Conservation (phyloP, 2,888 invertebrate species). For the Noctua janthina region DNA sequence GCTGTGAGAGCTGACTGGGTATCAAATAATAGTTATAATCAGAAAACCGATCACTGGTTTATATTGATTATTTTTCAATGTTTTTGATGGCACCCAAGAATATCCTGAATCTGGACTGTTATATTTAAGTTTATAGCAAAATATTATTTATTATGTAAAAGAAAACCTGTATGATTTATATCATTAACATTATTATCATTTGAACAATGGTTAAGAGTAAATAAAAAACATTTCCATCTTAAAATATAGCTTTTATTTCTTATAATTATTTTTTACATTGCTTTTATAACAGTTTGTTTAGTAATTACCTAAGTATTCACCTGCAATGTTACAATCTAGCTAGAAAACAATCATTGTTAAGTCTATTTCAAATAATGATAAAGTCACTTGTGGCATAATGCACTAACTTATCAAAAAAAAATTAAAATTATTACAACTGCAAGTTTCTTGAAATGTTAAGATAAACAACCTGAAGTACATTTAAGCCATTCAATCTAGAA, state of each 20-base stretch:
- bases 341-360: slow-evolving; percentile 1
- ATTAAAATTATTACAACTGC: not conserved
- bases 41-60: not conserved
- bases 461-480: not conserved
- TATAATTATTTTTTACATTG: slow-evolving; percentile 41
- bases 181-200: slow-evolving; percentile 18
- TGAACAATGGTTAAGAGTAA: slow-evolving; percentile 29
- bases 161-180: slow-evolving; percentile 34
- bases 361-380: not conserved
- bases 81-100: not conserved
- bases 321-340: slow-evolving; percentile 17
- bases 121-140: slow-evolving; percentile 18
- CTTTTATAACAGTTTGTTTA: slow-evolving; percentile 9
- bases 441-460: not conserved
- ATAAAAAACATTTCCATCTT: slow-evolving; percentile 56
- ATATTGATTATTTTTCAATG: not conserved
- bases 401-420: not conserved
- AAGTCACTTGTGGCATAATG: not conserved
- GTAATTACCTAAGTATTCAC: slow-evolving; percentile 15
- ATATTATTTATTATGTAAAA: slow-evolving; percentile 23
- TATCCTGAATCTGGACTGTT: not conserved
- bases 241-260: slow-evolving; percentile 62
- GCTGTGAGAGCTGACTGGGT: not conserved
- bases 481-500: not conserved
- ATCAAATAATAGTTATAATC: not conserved